Percentiles rank a stretch among this genome's conserved stretches.
Conservation (phyloP, 2,113 vertebrate genomes). For the Sylvietta virens region DNA sequence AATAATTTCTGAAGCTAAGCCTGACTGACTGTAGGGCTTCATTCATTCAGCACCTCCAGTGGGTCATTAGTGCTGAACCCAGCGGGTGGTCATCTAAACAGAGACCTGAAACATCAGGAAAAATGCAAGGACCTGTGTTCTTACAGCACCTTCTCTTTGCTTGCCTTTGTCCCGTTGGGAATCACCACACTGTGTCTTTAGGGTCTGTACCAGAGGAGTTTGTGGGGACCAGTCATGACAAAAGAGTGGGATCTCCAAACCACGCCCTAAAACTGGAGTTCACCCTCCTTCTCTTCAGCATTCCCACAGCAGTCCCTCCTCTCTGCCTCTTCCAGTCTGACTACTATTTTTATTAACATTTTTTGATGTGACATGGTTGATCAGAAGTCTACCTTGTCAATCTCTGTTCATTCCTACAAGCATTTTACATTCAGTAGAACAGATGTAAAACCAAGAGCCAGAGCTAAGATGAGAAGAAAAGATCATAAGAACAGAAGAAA, state of each 20-base stretch:
- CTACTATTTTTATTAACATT: background rate
- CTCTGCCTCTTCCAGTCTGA: background rate
- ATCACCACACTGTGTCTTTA: background rate
- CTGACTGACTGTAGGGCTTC: background rate
- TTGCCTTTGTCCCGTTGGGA: background rate
- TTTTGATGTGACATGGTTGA: background rate
- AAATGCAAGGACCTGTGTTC: background rate
- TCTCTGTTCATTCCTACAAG: background rate
- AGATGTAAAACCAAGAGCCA: background rate
- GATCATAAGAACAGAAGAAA: background rate
- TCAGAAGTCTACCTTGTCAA: background rate
- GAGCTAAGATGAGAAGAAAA: background rate
- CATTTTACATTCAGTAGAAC: background rate
- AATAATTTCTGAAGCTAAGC: background rate
- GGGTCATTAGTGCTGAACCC: background rate
- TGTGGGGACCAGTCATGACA: background rate
- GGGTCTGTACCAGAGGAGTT: background rate
- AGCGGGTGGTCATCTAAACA: background rate
- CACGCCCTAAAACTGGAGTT: background rate
- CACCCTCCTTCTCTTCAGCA: background rate
- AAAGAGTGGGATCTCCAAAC: background rate
- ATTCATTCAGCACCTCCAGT: background rate
- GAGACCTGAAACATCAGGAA: background rate
- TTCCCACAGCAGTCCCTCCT: background rate
- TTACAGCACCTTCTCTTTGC: background rate